Base-by-base conservation (phyloP, 1,140 invertebrate genomes). In the Eriocheir sinensis region DNA sequence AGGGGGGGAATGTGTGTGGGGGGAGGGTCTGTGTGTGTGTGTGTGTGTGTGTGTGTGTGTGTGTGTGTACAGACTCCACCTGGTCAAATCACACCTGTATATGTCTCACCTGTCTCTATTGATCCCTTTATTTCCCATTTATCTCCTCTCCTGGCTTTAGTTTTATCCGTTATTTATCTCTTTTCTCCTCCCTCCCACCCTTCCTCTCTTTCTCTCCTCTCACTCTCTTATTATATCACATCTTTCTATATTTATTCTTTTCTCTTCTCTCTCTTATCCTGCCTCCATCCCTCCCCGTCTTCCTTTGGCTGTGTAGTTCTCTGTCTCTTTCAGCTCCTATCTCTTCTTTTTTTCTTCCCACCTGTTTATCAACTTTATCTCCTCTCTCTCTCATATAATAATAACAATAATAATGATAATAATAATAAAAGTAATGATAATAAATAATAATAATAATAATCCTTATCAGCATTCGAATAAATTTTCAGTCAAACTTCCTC, bases 211-310 rank as follows among this genome's bases (percentile, higher is more conserved):
- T 41, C 40, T 34, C 83, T 86, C 30, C 83, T 86, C 83, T 41
- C 40, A 0, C 85, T 86, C 36, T 86, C 36, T 38, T 30, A 21
- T 30, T n/a, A n/a, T n/a, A n/a, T n/a, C n/a, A n/a, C n/a, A n/a
- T 48, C 40, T 89, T 1, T 89, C 40, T 44, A 36, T 86, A n/a
- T n/a, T n/a, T n/a, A n/a, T n/a, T n/a, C n/a, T 32, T 41, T n/a
- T 34, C 83, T 86, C 30, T 32, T 86, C 83, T 41, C 40, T 15
- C 85, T 86, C 36, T 86, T n/a, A n/a, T n/a, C n/a, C n/a, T n/a
- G n/a, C n/a, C n/a, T 48, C 40, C 41, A 0, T 89, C 40, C 30
- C 86, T 86, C 34, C 32, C 21, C 0, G 30, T 36, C 17, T 34
- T 3, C 17, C 4, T 36, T 34, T 36, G 1, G 0, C 27, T 86